phyloP scores from a whole-genome alignment of 2,888 invertebrate species.

The Mesorhabditis spiculigera region DNA sequence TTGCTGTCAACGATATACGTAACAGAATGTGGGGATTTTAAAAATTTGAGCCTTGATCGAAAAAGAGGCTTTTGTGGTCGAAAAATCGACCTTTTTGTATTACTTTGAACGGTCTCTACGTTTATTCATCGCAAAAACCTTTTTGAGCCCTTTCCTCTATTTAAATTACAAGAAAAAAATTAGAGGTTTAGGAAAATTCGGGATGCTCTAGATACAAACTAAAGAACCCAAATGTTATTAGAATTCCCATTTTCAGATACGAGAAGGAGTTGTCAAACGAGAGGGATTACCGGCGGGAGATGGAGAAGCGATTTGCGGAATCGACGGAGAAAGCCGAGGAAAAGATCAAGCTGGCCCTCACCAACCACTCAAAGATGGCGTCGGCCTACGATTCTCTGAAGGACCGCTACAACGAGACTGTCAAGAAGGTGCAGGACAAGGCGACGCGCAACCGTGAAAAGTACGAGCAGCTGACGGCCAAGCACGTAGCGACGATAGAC shows the following conservation, averaged over 20 bases:
- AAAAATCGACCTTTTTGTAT: too few species aligned
- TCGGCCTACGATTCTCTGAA: slow-evolving; percentile 17
- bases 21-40: too few species aligned
- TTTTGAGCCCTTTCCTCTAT: too few species aligned
- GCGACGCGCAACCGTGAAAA: neutral
- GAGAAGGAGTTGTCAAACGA: slow-evolving; percentile 72
- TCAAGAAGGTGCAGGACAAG: neutral
- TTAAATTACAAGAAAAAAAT: too few species aligned
- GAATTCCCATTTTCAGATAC: slow-evolving; percentile 54
- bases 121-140: too few species aligned
- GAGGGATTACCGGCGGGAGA: slow-evolving; percentile 72
- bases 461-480: neutral
- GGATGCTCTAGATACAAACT: too few species aligned
- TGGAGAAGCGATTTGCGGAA: slow-evolving; percentile 64
- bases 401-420: slow-evolving; percentile 11
- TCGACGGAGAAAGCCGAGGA: slow-evolving; percentile 28
- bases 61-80: too few species aligned
- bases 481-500: neutral
- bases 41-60: slow-evolving; percentile 23
- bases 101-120: too few species aligned
- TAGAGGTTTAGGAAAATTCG: too few species aligned
- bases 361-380: slow-evolving; percentile 21
- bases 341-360: slow-evolving; percentile 26
- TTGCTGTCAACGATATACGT: too few species aligned
- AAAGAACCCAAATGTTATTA: too few species aligned